phyloP scores from a whole-genome alignment of 2,113 vertebrate genomes.

The Poecile atricapillus region DNA sequence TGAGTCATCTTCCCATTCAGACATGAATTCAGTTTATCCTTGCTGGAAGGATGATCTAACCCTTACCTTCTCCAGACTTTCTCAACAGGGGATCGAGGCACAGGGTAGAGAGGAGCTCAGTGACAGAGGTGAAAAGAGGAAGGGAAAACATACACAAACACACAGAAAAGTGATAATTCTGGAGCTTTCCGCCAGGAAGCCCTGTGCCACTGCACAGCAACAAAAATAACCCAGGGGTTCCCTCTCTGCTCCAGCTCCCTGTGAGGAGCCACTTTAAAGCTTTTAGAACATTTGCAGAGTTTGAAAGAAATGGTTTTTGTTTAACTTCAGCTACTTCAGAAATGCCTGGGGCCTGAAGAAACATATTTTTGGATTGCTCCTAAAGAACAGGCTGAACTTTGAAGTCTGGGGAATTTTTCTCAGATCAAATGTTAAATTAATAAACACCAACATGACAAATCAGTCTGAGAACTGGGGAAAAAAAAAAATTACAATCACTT shows the following conservation, averaged over 20 bases:
- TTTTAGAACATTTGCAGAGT: slow-evolving; percentile 57
- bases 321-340: slow-evolving; percentile 67
- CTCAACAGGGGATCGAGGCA: not conserved
- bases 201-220: slow-evolving; percentile 11
- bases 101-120: not conserved
- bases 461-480: not conserved
- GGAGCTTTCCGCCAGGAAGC: slow-evolving; percentile 47
- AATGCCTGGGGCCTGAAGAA: slow-evolving; percentile 69
- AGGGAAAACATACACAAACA: slow-evolving; percentile 51
- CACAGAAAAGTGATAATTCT: slow-evolving; percentile 29
- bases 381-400: slow-evolving; percentile 66
- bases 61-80: slow-evolving; percentile 31
- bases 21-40: slow-evolving; percentile 21
- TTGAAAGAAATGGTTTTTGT: slow-evolving; percentile 57
- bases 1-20: slow-evolving; percentile 41
- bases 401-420: slow-evolving; percentile 57
- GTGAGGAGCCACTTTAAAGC: slow-evolving; percentile 56
- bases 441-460: slow-evolving; percentile 63
- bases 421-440: slow-evolving; percentile 64
- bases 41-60: slow-evolving; percentile 31
- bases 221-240: slow-evolving; percentile 53
- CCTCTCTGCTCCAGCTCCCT: not conserved
- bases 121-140: slow-evolving; percentile 51
- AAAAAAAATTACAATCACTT: slow-evolving; percentile 5
- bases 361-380: slow-evolving; percentile 69